phyloP scores from a whole-genome alignment of 2,888 invertebrate genomes.

The Neria commutata region DNA sequence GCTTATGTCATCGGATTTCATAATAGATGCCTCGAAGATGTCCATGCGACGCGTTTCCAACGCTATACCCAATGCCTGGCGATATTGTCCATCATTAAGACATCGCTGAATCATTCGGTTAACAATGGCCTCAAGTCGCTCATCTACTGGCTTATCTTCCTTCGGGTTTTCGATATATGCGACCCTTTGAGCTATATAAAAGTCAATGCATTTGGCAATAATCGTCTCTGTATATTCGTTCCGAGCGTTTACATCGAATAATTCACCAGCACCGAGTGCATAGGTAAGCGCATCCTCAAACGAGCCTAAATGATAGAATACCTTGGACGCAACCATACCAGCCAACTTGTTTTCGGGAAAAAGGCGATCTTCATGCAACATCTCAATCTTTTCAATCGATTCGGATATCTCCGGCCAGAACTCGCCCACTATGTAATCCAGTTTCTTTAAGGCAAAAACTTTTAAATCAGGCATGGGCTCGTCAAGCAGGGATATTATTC shows the following conservation, averaged over 20 bases:
- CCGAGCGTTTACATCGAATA: conserved; percentile 93
- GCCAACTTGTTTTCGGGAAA: conserved; percentile 91
- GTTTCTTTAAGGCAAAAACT: conserved; percentile 89
- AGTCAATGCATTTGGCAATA: conserved; percentile 96
- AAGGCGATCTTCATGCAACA: conserved; percentile 89
- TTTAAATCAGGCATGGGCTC: conserved; percentile 93
- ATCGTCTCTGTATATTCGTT: conserved; percentile 97
- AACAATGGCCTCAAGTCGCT: conserved; percentile 88
- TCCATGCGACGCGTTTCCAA: conserved; percentile 97
- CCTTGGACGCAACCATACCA: conserved; percentile 96
- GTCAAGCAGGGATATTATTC: conserved; percentile 93
- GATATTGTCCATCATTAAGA: conserved; percentile 90
- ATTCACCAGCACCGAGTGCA: conserved; percentile 92
- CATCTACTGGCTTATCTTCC: conserved; percentile 74
- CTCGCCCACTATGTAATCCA: conserved; percentile 93
- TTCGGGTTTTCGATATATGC: conserved; percentile 73
- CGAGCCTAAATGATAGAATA: conserved; percentile 96
- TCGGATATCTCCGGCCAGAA: conserved; percentile 99
- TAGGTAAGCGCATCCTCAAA: conserved; percentile 97
- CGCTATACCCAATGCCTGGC: conserved; percentile 94
- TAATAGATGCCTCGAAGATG: conserved; percentile 90
- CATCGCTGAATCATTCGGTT: conserved; percentile 97
- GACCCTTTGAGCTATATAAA: conserved; percentile 88
- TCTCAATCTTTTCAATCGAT: conserved; percentile 96
- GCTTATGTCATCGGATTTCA: conserved; percentile 87